These are phyloP conservation scores for Hartigia nigra DNA, from an alignment of 2,888 invertebrate species.

Conservation along the genomic window DNA sequence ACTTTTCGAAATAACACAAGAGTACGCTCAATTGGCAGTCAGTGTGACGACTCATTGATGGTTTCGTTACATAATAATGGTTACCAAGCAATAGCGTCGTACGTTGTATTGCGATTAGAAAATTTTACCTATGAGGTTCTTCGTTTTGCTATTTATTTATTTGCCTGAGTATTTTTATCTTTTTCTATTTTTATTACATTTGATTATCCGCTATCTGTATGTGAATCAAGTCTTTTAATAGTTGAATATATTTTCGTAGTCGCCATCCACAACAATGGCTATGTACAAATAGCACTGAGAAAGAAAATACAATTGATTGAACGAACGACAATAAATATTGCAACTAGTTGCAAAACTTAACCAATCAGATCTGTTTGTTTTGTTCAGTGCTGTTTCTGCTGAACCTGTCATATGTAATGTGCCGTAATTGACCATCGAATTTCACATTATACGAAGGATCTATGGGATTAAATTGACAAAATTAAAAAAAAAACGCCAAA, in stretches of 20 bases:
- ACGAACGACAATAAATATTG: neutral
- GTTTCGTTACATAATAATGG: slow-evolving; percentile 6
- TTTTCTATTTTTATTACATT: neutral
- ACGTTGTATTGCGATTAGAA: neutral
- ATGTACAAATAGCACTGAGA: neutral
- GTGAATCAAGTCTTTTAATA: neutral
- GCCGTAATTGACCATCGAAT: too few species aligned
- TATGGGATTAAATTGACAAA: too few species aligned
- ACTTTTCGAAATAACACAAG: neutral
- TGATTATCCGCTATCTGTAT: neutral
- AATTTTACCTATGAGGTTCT: neutral
- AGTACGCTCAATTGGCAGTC: neutral
- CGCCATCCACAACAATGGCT: neutral
- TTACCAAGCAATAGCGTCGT: slow-evolving; percentile 6
- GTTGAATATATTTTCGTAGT: neutral
- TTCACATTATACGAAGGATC: too few species aligned
- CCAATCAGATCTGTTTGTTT: neutral
- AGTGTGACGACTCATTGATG: slow-evolving; percentile 12
- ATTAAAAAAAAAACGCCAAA: too few species aligned
- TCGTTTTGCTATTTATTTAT: neutral
- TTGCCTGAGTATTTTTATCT: neutral
- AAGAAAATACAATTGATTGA: neutral
- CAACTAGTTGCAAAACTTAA: neutral
- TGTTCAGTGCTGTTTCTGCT: neutral
- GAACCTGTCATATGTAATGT: too few species aligned